These are phyloP conservation scores for Netelia fuscicornis DNA, from an alignment of 2,888 invertebrate genomes.

Conservation along the genomic window DNA sequence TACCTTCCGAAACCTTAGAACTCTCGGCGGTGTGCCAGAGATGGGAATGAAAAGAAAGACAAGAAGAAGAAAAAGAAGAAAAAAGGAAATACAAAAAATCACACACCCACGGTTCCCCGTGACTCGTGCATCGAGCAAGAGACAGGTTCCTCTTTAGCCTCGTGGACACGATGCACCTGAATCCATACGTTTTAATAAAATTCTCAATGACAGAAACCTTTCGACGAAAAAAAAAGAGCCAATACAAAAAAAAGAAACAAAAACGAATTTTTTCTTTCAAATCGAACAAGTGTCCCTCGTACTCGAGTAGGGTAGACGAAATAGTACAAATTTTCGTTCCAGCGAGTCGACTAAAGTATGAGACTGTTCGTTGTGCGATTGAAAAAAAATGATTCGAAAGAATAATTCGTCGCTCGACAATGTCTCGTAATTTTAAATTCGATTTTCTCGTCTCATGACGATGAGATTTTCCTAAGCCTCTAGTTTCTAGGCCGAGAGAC, in stretches of 20 bases:
- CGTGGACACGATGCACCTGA: constrained; percentile 60
- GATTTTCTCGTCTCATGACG: no score
- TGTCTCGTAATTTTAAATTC: no score
- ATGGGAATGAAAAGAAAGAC: constrained; percentile 38
- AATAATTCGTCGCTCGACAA: no score
- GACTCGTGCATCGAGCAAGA: background rate
- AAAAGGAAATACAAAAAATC: constrained; percentile 64
- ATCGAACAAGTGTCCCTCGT: background rate
- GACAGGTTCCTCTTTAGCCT: background rate
- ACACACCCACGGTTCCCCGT: constrained; percentile 69
- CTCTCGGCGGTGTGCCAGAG: constrained; percentile 18
- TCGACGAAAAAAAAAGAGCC: constrained; percentile 20
- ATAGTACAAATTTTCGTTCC: no score
- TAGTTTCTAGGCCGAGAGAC: constrained; percentile 74
- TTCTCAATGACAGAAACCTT: constrained; percentile 10
- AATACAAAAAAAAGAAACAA: background rate
- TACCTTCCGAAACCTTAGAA: constrained; percentile 53
- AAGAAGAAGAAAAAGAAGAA: background rate
- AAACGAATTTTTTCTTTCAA: background rate
- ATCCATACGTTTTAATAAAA: constrained; percentile 59
- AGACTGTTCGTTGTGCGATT: no score
- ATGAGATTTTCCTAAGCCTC: no score
- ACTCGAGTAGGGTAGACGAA: no score
- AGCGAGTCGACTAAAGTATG: no score
- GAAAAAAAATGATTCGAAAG: no score